Percentiles rank a stretch among this genome's conserved stretches.
Conservation (phyloP, 53 echinoderm and acorn worm genomes). For the Holothuria scabra region DNA sequence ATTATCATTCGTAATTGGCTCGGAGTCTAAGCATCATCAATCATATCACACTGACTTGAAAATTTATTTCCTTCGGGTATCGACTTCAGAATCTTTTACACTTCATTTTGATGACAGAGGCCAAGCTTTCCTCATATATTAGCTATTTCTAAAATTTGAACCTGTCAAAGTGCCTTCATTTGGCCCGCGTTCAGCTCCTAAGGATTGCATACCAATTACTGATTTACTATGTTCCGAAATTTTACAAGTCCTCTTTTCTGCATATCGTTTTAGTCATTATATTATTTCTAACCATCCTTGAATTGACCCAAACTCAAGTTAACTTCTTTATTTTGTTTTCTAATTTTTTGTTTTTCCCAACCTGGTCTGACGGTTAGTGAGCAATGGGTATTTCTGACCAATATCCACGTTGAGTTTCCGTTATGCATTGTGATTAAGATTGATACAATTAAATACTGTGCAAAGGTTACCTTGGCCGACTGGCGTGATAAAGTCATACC, state of each 20-base stretch:
- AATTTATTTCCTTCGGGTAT: conserved; percentile 30
- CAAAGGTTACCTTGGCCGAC: background rate
- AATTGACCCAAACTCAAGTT: background rate
- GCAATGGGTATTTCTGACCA: conserved; percentile 18
- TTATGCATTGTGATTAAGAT: conserved; percentile 26
- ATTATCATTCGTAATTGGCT: conserved; percentile 44
- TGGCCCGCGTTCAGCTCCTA: no score
- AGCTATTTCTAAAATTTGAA: conserved; percentile 1
- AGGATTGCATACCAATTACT: no score
- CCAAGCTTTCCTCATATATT: background rate
- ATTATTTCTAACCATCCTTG: no score
- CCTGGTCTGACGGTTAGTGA: background rate
- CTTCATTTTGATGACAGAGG: conserved; percentile 32
- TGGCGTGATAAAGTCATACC: conserved; percentile 25
- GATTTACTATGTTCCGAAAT: no score
- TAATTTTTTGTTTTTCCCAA: background rate
- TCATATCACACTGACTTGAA: conserved; percentile 44
- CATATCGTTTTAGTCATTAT: no score
- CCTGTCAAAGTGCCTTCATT: background rate
- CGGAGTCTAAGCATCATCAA: conserved; percentile 32
- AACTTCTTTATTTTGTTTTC: background rate
- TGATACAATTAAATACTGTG: conserved; percentile 16
- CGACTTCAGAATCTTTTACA: conserved; percentile 21
- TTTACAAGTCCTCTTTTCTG: no score
- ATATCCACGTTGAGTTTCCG: conserved; percentile 32